These are phyloP conservation scores for Aphelenchoides fujianensis DNA, from an alignment of 1,140 invertebrate genomes.

Conservation along the genomic window DNA sequence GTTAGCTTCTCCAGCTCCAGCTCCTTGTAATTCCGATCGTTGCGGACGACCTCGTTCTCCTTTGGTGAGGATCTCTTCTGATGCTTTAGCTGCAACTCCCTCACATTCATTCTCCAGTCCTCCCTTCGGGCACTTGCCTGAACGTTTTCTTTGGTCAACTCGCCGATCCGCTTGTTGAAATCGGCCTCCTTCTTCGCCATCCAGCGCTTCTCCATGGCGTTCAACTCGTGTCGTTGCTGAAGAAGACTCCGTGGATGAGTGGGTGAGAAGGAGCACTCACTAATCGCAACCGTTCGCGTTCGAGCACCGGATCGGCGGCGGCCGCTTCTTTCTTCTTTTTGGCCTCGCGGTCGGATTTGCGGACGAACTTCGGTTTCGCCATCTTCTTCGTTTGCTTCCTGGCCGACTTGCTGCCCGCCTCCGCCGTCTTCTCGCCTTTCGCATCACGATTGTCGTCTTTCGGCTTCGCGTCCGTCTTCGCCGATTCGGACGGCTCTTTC, in stretches of 20 bases:
- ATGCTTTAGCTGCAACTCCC: constrained; percentile 20
- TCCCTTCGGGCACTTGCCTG: no score
- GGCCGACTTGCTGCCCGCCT: no score
- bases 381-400: constrained; percentile 1
- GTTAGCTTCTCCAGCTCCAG: constrained; percentile 37
- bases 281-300: background rate
- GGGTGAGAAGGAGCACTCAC: no score
- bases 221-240: constrained; percentile 26
- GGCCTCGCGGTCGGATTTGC: background rate
- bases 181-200: constrained; percentile 24
- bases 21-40: constrained; percentile 35
- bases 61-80: constrained; percentile 22
- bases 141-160: constrained; percentile 24
- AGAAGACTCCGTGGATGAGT: no score
- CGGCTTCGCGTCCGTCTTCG: background rate
- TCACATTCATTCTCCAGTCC: no score
- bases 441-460: background rate
- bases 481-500: no score
- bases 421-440: background rate
- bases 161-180: constrained; percentile 25
- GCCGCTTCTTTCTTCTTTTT: constrained; percentile 16
- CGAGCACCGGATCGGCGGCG: background rate
- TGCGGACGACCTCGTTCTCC: constrained; percentile 36
- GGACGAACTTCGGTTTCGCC: background rate
- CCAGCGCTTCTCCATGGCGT: constrained; percentile 20